phyloP scores from a whole-genome alignment of 2,113 vertebrate species.

The Pollimyrus isidori region DNA sequence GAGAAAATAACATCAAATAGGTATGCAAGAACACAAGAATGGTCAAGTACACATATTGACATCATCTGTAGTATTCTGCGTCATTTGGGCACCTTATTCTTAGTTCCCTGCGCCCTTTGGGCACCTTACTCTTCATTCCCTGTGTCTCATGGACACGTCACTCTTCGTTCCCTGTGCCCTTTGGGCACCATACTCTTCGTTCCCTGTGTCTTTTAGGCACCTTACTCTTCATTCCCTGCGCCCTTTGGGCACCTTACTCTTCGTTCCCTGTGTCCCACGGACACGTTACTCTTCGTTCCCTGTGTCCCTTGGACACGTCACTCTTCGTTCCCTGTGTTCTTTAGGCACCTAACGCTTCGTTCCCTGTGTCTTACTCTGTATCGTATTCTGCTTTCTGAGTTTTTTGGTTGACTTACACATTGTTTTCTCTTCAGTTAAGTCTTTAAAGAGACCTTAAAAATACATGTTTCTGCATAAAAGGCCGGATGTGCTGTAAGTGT shows the following conservation, averaged over 20 bases:
- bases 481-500: neutral
- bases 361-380: too few species aligned
- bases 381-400: neutral
- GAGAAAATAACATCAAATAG: neutral
- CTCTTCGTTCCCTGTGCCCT: too few species aligned
- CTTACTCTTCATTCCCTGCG: too few species aligned
- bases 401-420: neutral
- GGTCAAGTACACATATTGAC: neutral
- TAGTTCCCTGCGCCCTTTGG: neutral
- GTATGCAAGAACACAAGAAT: neutral
- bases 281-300: neutral
- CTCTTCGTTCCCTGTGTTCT: too few species aligned
- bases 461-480: neutral
- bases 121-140: neutral
- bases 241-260: neutral
- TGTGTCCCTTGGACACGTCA: too few species aligned
- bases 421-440: neutral
- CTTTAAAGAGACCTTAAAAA: neutral
- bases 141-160: neutral
- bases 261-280: neutral
- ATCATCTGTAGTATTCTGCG: neutral
- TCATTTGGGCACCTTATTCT: neutral
- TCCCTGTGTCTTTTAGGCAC: too few species aligned
- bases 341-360: too few species aligned
- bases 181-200: too few species aligned